Conservation (phyloP, 2,113 vertebrate genomes). For the Crotophaga sulcirostris region DNA sequence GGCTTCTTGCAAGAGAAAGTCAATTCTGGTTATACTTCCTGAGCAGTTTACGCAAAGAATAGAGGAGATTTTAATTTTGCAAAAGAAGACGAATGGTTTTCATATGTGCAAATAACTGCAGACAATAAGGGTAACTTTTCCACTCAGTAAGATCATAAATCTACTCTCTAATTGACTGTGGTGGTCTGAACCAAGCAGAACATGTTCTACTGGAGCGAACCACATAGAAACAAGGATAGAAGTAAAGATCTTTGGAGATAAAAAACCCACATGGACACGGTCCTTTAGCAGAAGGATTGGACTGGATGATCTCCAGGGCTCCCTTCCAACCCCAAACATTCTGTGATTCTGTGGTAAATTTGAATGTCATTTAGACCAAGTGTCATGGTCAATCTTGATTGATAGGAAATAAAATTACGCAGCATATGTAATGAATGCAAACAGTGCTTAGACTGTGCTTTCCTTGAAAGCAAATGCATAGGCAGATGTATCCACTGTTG, state of each 20-base stretch:
- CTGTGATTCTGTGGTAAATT: not conserved
- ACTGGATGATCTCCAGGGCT: no score
- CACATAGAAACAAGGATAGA: not conserved
- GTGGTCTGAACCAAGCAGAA: not conserved
- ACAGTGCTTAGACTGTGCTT: not conserved
- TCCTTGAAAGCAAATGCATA: not conserved
- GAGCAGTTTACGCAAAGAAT: not conserved
- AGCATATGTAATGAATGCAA: not conserved
- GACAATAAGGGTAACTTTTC: not conserved
- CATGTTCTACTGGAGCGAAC: not conserved
- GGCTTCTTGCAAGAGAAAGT: not conserved
- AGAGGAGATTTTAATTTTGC: not conserved
- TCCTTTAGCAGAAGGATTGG: no score
- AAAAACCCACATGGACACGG: no score
- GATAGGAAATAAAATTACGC: not conserved
- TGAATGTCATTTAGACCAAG: not conserved
- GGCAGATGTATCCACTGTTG: not conserved
- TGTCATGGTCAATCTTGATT: not conserved
- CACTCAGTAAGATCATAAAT: slow-evolving; percentile 17
- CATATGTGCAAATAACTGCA: not conserved
- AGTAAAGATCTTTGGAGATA: no score
- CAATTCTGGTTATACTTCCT: not conserved
- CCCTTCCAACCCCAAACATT: no score
- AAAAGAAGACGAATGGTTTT: not conserved
- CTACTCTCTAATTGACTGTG: not conserved